Base-by-base conservation (phyloP, 2,888 invertebrate species). In the Synanthedon formicaeformis region DNA sequence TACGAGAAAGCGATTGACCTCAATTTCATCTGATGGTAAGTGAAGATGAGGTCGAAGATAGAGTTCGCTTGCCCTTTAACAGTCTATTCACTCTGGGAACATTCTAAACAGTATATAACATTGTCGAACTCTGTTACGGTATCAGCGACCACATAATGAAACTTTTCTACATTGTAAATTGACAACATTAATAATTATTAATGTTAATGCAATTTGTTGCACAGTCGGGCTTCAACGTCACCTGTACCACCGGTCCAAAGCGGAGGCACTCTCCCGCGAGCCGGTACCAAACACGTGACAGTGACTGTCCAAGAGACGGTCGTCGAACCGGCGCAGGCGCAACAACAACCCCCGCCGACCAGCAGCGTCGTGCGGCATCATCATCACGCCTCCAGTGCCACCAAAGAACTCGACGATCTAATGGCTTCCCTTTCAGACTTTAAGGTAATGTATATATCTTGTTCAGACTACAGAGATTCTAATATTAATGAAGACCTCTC, bases 371-470 rank as follows among this genome's bases (percentile, higher is more conserved):
- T 58, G 16, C 58, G 64, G 4, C 55, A 69, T n/a, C 73, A 76
- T 11, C 62, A 64, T 58, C 84, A 78, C 56, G 94, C 96, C 18
- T 97, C 97, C 52, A 94, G 94, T 56, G 98, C 98, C 41, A 98
- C 98, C 18, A 93, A 93, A 78, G 98, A 98, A 77, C 89, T 98
- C 56, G 98, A 98, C 71, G 97, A 98, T 72, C 89, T 98, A 57
- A 98, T 98, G 98, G 96, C 96, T 2, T 96, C 97, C 5, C 88
- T 98, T 11, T 97, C 97, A 0, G 97, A 97, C 75, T 96, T 97
- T 75, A 97, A 97, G 94, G 98, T 95, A 57, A 57, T 66, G 16
- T 45, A 16, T n/a, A 34, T 34, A 34, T n/a, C 34, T 10, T 10
- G 27, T 27, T 6, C 8, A 34, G 34, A 34, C 34, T 2, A 34